Evolutionary conservation across 2,113 vertebrate genomes (phyloP), one percentile per base, ranked within the genome.

Genomic region (Cromileptes altivelis): DNA sequence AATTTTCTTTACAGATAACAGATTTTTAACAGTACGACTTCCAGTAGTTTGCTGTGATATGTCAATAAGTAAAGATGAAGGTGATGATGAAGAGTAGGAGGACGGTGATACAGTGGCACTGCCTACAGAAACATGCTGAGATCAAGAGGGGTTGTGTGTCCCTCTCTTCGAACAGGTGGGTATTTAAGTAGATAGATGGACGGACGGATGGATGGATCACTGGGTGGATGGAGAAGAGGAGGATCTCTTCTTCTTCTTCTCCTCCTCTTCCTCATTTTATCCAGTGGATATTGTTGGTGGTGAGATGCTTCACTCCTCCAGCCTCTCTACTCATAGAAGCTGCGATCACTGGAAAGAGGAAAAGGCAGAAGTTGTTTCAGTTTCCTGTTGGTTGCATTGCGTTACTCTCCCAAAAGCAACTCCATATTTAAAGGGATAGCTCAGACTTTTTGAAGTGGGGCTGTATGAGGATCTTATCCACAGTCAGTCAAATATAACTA

Each of bases 241-340:
- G 18, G 58, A 12, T 14, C 19, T 67, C 79, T 82, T 55, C 15
- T 75, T 53, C 63, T 68, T 21, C 68, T 75, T 53, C 63, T 68
- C 15, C 68, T 65, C 64, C 33, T 78, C 49, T 69, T 81, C 78
- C 63, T 81, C 57, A 14, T 65, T 55, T 67, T 64, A 72, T 73
- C 55, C 37, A 4, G 6, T 4, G 12, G 60, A 14, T 17, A 23
- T 33, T 53, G 61, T 53, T 21, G 77, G 71, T 58, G 70, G 14
- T 2, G 6, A 56, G 18, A 69, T 52, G 73, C 18, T 76, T 70
- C 37, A 3, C 7, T 30, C 30, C 2, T 55, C 19, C 40, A 6
- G 52, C 9, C 19, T 9, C 56, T 79, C 86, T 93, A 94, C 76
- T 95, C 90, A 4, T 89, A 94, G 85, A 94, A 94, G 64, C 86